These are phyloP conservation scores for Irena cyanogastra DNA, from an alignment of 2,113 vertebrate species.

Conservation along the genomic window DNA sequence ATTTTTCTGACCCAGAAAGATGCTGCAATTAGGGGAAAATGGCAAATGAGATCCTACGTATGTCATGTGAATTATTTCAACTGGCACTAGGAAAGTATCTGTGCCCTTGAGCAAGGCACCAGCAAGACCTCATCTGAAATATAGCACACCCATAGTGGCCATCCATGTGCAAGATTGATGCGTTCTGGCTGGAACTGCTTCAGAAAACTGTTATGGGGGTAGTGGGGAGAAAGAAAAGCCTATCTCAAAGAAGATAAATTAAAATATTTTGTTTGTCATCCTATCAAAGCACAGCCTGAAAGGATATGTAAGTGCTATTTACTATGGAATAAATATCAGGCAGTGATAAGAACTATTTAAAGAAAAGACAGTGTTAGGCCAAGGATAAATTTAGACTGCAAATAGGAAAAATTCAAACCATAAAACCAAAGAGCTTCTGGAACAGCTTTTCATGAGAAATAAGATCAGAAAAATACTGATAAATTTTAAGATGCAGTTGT, in stretches of 20 bases:
- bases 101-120: neutral
- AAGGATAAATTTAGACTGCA: slow-evolving; percentile 24
- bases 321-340: slow-evolving; percentile 10
- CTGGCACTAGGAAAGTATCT: neutral
- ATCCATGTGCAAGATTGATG: neutral
- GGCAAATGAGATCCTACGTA: neutral
- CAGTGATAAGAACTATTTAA: neutral
- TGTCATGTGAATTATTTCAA: neutral
- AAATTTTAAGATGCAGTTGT: neutral
- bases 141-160: neutral
- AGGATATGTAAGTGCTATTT: neutral
- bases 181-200: neutral
- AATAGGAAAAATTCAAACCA: neutral
- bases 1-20: neutral
- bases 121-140: neutral
- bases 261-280: slow-evolving; percentile 9
- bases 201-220: neutral
- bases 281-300: slow-evolving; percentile 16
- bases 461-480: neutral
- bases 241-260: neutral
- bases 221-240: neutral
- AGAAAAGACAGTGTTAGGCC: neutral
- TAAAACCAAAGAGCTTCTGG: neutral
- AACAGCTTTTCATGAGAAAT: neutral
- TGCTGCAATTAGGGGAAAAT: neutral